Percentiles rank a stretch among this genome's conserved stretches.
Evolutionary conservation across 2,888 invertebrate genomes (phyloP).

Genomic region (Torymus aiolomorphi): DNA sequence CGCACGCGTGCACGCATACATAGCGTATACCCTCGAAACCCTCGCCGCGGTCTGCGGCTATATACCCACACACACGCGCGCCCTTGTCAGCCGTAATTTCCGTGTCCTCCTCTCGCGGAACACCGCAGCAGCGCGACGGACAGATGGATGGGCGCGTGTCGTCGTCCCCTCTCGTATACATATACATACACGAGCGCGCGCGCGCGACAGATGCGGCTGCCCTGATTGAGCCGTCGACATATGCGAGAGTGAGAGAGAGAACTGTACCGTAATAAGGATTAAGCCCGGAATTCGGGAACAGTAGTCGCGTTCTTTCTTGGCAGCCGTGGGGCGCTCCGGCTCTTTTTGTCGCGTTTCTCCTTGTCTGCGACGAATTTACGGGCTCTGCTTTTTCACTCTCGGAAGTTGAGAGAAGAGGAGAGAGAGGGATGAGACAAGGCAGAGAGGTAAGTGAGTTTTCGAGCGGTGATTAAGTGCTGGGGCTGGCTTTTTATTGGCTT

Average conservation of each 20-base stretch:
- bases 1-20: too few relatives aligned
- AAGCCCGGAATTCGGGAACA: constrained; percentile 24
- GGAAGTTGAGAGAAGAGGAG: background rate
- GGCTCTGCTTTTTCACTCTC: constrained; percentile 3
- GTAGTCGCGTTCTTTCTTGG: too few relatives aligned
- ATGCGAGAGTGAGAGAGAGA: background rate
- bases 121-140: background rate
- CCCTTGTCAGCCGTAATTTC: background rate
- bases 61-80: background rate
- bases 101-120: background rate
- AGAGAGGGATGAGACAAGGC: too few relatives aligned
- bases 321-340: too few relatives aligned
- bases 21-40: too few relatives aligned
- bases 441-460: constrained; percentile 4
- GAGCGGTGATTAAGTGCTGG: background rate
- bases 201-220: constrained; percentile 36
- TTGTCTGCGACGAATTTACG: constrained; percentile 24
- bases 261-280: constrained; percentile 21
- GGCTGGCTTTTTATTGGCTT: background rate
- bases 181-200: background rate
- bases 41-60: too few relatives aligned
- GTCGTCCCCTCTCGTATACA: background rate
- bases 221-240: constrained; percentile 48
- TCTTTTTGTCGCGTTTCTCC: constrained; percentile 16
- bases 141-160: background rate